A percentile compares a stretch with the other conserved stretches of the same genome.
Conservation (phyloP, 1,140 invertebrate species). For the Doryteuthis pealeii region DNA sequence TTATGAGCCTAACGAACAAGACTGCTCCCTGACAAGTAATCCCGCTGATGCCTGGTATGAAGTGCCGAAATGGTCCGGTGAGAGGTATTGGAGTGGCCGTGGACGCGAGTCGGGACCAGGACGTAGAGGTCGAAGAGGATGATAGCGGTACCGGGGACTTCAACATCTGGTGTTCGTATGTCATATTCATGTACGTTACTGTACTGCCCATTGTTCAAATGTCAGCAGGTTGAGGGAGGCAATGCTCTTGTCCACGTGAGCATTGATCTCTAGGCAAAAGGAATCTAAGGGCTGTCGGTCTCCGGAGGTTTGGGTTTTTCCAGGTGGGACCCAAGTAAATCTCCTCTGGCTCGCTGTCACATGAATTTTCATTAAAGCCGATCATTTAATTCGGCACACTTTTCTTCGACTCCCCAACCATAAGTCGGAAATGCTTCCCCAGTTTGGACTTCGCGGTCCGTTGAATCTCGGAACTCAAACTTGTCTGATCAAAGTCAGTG, state of each 20-base stretch:
- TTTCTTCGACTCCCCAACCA: constrained; percentile 31
- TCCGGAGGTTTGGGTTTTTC: background rate
- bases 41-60: constrained; percentile 23
- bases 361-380: background rate
- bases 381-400: constrained; percentile 2
- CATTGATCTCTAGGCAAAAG: background rate
- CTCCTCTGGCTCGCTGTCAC: background rate
- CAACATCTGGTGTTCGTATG: constrained; percentile 45
- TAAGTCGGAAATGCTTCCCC: constrained; percentile 29
- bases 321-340: background rate
- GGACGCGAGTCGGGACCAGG: constrained; percentile 55
- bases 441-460: constrained; percentile 40
- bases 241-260: background rate
- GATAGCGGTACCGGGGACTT: constrained; percentile 36
- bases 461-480: constrained; percentile 47
- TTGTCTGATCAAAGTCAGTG: constrained; percentile 42
- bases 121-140: constrained; percentile 51
- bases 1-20: constrained; percentile 66
- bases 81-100: constrained; percentile 43
- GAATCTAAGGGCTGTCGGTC: background rate
- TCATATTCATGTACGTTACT: constrained; percentile 23
- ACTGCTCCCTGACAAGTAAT: constrained; percentile 23
- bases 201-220: background rate
- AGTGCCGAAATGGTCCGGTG: constrained; percentile 25
- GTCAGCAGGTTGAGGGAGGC: background rate